Evolutionary conservation across 1,140 invertebrate genomes (phyloP).

Genomic region (Adelges cooleyi): DNA sequence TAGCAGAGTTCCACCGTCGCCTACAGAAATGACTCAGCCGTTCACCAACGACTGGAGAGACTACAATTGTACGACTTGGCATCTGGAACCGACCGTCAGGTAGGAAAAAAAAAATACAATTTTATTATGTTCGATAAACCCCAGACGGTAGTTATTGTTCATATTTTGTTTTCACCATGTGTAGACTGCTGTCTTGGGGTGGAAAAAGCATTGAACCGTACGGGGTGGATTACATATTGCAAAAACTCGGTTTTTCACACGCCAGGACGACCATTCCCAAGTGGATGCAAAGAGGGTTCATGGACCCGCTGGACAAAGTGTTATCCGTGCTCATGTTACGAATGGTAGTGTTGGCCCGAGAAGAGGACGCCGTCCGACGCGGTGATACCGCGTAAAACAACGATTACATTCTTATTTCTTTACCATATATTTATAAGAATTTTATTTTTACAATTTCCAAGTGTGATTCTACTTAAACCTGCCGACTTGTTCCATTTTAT

Average conservation of each 20-base stretch:
- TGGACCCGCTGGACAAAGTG: constrained; percentile 88
- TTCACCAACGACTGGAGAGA: constrained; percentile 75
- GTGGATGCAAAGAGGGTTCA: constrained; percentile 94
- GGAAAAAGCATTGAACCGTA: constrained; percentile 94
- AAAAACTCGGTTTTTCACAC: constrained; percentile 92
- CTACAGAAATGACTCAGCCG: constrained; percentile 43
- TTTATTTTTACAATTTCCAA: constrained; percentile 5
- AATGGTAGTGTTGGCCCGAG: constrained; percentile 42
- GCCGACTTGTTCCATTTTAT: neutral
- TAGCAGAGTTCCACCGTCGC: constrained; percentile 43
- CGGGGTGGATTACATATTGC: constrained; percentile 92
- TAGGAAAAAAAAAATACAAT: constrained; percentile 38
- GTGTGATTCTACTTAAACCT: constrained; percentile 10
- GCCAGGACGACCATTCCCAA: constrained; percentile 96
- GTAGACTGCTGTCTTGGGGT: constrained; percentile 80
- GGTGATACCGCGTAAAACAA: neutral
- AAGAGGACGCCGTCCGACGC: constrained; percentile 22
- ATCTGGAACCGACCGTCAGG: constrained; percentile 92
- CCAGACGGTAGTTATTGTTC: no score
- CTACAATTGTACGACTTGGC: constrained; percentile 94
- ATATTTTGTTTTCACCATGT: constrained; percentile 27
- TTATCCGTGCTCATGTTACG: constrained; percentile 57
- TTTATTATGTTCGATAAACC: no score
- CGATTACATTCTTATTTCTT: neutral
- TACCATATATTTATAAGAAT: neutral